Base-by-base conservation (phyloP, 2,888 invertebrate species). In the Athetis lepigone region DNA sequence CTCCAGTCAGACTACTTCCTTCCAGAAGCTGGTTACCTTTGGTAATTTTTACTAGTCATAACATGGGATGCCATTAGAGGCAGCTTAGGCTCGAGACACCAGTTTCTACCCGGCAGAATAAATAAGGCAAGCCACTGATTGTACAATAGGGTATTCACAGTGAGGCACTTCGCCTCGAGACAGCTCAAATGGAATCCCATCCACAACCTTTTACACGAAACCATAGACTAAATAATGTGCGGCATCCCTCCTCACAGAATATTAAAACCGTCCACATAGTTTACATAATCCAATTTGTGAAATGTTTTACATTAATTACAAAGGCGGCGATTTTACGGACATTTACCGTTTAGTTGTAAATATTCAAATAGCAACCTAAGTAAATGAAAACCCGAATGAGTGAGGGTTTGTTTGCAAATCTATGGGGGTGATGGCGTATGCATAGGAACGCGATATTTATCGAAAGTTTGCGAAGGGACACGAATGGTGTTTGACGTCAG, bases 341-440 rank as follows among this genome's bases (percentile, higher is more conserved):
- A 86, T 89, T 88, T 85, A 82, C 77, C 79, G 75, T 79, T 79
- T 79, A 80, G 74, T 79, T 80, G 86, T 87, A 86, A 89, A 89
- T 89, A 89, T 91, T 90, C 87, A 89, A 88, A 91, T 85, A 82
- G 77, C 86, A 86, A 78, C 88, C 88, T 89, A 88, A 89, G 87
- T 85, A 90, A 92, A 92, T 91, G 85, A 85, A 63, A 88, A 80
- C 77, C 73, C 33, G 61, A 62, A 70, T 54, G 64, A 62, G 67
- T 46, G 64, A 56, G 68, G 68, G 72, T 33, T 7, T 61, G 63
- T 75, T 60, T 56, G 59, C 47, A 49, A 70, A 72, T 77, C 59
- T 66, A 80, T 54, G 64, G 60, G 59, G 51, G 50, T 61, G 69
- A 61, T 56, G 63, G 71, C 57, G 76, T 80, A 69, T 78, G 76